phyloP scores from a whole-genome alignment of 2,113 vertebrate species.

The Hypocryptadius cinnamomeus region DNA sequence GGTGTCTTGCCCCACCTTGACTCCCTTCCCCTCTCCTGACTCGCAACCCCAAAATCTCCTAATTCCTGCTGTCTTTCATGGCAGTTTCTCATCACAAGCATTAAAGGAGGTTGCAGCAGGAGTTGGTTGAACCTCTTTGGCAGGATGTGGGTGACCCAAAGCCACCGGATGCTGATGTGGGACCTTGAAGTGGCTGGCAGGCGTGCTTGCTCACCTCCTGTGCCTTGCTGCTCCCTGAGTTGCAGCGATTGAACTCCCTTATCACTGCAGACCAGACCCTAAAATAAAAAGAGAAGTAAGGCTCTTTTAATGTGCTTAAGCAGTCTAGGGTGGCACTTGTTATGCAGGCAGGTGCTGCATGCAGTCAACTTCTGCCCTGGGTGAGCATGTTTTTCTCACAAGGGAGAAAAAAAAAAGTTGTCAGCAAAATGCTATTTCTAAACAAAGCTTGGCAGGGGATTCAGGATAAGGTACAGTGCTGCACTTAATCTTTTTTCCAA shows the following conservation, averaged over 20 bases:
- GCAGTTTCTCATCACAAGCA: background rate
- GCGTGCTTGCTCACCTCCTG: background rate
- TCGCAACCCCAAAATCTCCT: fast-evolving
- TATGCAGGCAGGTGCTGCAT: background rate
- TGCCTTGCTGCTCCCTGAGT: background rate
- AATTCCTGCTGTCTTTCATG: background rate
- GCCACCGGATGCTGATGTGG: background rate
- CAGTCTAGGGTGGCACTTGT: background rate
- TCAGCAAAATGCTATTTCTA: conserved; percentile 3
- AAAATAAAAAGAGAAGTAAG: background rate
- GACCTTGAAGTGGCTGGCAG: background rate
- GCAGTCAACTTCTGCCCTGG: background rate
- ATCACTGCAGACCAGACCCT: background rate
- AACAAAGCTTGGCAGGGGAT: conserved; percentile 26
- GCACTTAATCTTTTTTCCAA: conserved; percentile 43
- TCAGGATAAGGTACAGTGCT: conserved; percentile 16
- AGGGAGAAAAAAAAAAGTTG: background rate
- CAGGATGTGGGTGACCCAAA: background rate
- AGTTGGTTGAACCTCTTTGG: background rate
- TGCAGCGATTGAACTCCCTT: background rate
- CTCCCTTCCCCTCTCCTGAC: background rate
- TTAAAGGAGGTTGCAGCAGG: background rate
- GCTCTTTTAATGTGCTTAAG: background rate
- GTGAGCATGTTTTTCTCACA: background rate
- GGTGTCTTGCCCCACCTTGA: background rate